phyloP scores from a whole-genome alignment of 2,797 vertebrate genomes.

The Philypnodon macrostomus region DNA sequence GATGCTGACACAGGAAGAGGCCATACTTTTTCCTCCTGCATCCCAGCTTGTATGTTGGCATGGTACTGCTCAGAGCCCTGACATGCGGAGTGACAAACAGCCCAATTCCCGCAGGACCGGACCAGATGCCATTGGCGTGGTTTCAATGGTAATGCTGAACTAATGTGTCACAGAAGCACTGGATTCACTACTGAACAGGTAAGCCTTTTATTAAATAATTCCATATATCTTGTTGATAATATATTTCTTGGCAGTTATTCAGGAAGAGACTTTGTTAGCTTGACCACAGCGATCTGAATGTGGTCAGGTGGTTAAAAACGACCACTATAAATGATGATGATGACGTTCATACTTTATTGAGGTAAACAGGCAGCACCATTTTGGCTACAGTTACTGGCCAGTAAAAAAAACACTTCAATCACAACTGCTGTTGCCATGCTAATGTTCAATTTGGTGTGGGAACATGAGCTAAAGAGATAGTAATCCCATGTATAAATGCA shows the following conservation, averaged over 20 bases:
- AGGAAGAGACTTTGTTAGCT: too few species aligned
- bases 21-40: conserved; percentile 52
- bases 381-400: conserved; percentile 23
- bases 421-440: conserved; percentile 24
- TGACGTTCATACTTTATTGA: too few species aligned
- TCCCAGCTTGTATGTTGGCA: conserved; percentile 60
- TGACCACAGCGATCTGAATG: too few species aligned
- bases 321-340: too few species aligned
- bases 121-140: conserved; percentile 66
- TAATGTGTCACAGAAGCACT: conserved; percentile 65
- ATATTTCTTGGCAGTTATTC: too few species aligned
- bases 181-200: conserved; percentile 19
- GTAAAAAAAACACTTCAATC: conserved; percentile 34
- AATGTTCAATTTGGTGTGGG: conserved; percentile 51
- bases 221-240: too few species aligned
- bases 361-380: too few species aligned
- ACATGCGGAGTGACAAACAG: conserved; percentile 71
- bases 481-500: conserved; percentile 68
- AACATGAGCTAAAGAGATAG: conserved; percentile 53
- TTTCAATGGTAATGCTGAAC: conserved; percentile 71
- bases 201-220: too few species aligned
- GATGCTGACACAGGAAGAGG: conserved; percentile 64
- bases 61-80: conserved; percentile 48
- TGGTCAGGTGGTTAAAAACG: too few species aligned
- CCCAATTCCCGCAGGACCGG: conserved; percentile 28